A percentile compares a stretch with the other conserved stretches of the same genome.
phyloP scores from a whole-genome alignment of 2,888 invertebrate species.

The Phyllotreta striolata region DNA sequence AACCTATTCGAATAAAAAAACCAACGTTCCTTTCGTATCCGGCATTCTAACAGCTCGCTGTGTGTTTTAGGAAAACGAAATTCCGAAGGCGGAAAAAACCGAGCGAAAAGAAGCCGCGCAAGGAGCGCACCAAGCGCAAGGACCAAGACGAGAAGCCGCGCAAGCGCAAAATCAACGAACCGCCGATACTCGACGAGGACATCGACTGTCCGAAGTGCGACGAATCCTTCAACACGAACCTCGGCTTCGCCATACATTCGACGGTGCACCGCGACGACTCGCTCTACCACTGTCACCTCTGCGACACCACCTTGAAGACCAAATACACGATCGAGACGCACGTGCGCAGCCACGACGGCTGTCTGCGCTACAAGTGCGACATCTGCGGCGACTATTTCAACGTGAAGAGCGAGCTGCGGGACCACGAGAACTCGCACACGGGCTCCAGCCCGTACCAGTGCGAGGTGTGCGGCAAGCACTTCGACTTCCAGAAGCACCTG shows the following conservation, averaged over 20 bases:
- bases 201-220: slow-evolving; percentile 66
- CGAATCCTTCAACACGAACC: slow-evolving; percentile 61
- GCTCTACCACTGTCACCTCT: slow-evolving; percentile 53
- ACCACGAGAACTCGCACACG: slow-evolving; percentile 60
- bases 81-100: neutral
- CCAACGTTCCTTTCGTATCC: too few relatives aligned
- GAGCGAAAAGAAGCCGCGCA: slow-evolving; percentile 12
- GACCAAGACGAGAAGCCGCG: slow-evolving; percentile 17
- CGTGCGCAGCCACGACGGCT: slow-evolving; percentile 48
- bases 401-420: slow-evolving; percentile 61
- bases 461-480: slow-evolving; percentile 60
- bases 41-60: too few relatives aligned
- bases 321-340: slow-evolving; percentile 53
- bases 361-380: slow-evolving; percentile 54
- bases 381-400: slow-evolving; percentile 61
- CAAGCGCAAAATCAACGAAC: slow-evolving; percentile 25
- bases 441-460: slow-evolving; percentile 63
- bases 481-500: slow-evolving; percentile 27
- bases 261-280: slow-evolving; percentile 50
- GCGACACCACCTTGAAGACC: slow-evolving; percentile 47
- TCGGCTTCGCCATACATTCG: slow-evolving; percentile 55
- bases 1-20: too few relatives aligned
- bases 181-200: slow-evolving; percentile 51
- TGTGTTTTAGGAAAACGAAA: neutral
- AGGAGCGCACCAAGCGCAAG: slow-evolving; percentile 24